Base-by-base conservation (phyloP, 1,140 invertebrate species). In the Medauroidea extradentata region DNA sequence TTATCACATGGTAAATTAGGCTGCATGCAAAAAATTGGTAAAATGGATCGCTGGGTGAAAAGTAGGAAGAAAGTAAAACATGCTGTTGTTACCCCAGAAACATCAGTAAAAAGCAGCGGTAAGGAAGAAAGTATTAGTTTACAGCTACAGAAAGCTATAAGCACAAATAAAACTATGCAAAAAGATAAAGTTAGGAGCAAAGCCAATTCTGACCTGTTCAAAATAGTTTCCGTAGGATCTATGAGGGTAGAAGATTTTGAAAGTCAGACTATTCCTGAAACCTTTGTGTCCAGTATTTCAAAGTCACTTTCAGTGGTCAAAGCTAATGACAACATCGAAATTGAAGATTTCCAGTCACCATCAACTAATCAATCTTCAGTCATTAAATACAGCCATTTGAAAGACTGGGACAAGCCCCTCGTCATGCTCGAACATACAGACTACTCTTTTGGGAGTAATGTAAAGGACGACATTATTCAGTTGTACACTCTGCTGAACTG, bases 201-300 rank as follows among this genome's bases (percentile, higher is more conserved):
- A 16, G 14, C 2, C 25, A 25, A 38, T 25, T 27, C 53, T 43
- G 53, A 55, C 13, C 14, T 29, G 34, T 16, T 21, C 1, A 55
- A 55, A 46, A 55, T 55, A 13, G 53, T 41, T 19, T 44, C 41
- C 21, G 41, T 55, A 25, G 29, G 16, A 9, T 41, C 53, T 44
- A 41, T 55, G 4, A 55, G 23, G 18, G 38, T 23, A 27, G 53
- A 55, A 55, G 29, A 55, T 25, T 55, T 55, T 55, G 29, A 55
- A 42, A 55, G 29, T 13, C 24, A 43, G 29, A 43, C n/a, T 16
- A 19, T 38, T 38, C 11, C 24, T 34, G 19, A 24, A 19, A 25
- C n/a, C 11, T 29, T 53, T 27, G 51, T 38, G 14, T 53, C 29
- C 4, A 34, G 29, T 34, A 34, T 34, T 34, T 34, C 29, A 34